Base-by-base conservation (phyloP, 2,113 vertebrate species). In the Ardeotis arabs region DNA sequence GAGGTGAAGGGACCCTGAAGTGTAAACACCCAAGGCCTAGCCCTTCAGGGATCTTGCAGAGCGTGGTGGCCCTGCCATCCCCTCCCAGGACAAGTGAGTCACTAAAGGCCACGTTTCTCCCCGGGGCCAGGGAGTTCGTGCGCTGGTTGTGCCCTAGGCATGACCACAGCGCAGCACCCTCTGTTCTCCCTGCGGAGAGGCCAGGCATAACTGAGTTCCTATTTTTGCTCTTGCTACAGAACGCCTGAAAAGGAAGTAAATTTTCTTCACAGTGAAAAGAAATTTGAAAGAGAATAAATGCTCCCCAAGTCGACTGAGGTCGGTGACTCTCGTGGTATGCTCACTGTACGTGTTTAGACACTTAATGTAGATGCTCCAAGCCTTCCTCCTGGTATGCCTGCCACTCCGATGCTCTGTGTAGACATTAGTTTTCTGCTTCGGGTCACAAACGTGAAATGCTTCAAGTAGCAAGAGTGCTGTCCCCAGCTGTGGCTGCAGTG, bases 181-280 rank as follows among this genome's bases (percentile, higher is more conserved):
- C 67, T 55, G 77, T 85, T 77, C 94, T 95, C 80, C 84, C 89
- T 73, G 73, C 81, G 47, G 89, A 67, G 88, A 93, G 28, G 44
- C 66, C 73, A 62, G 70, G 70, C 53, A 2, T 81, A 89, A 92
- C 10, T 53, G 70, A 63, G 41, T 83, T 87, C 94, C 87, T 97
- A 85, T 91, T 95, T 95, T 89, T 89, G 94, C 78, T 85, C 60
- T 93, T 76, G 63, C 45, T 93, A 20, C 47, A 79, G 90, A 91
- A 53, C 3, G 62, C 84, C 89, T 94, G 89, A 95, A 95, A 96
- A 92, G 58, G 86, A 85, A 89, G 67, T 87, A 89, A 64, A n/a
- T 82, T 66, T 87, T 94, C 52, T 75, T 84, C 62, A 12, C 28
- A 29, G 59, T 18, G 44, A 87, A 87, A 93, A 89, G 70, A 78